Evolutionary conservation across 2,113 vertebrate genomes (phyloP).

Genomic region (Ahaetulla prasina): DNA sequence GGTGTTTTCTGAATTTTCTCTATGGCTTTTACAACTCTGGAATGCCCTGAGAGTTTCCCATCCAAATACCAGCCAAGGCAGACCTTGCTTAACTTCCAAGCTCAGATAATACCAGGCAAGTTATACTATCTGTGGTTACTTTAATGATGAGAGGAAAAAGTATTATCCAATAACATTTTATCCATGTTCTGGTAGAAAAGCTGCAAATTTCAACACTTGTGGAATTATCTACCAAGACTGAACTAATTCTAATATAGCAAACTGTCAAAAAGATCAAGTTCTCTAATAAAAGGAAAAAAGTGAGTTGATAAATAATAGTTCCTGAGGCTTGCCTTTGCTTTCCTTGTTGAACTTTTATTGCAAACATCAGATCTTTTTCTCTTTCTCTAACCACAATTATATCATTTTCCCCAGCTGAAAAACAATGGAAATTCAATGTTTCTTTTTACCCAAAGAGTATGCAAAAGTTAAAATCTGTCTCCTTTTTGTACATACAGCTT

Average conservation of each 20-base stretch:
- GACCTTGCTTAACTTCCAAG: background rate
- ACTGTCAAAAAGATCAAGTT: background rate
- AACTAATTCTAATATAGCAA: background rate
- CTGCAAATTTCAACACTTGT: background rate
- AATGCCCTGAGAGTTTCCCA: background rate
- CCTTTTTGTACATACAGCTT: background rate
- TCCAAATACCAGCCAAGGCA: background rate
- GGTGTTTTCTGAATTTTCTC: background rate
- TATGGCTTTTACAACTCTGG: background rate
- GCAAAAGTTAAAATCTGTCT: background rate
- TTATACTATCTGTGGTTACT: background rate
- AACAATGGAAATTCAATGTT: background rate
- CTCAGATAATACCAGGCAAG: background rate
- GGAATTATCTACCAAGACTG: background rate
- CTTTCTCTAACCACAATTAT: background rate
- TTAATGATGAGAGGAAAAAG: background rate
- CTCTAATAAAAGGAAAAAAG: background rate
- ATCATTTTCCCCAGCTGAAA: no score
- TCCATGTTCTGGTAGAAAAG: background rate
- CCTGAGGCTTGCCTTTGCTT: background rate
- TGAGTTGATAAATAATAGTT: background rate
- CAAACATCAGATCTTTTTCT: background rate
- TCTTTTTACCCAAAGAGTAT: background rate
- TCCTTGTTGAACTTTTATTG: no score
- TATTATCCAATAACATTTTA: background rate